A percentile compares a stretch with the other conserved stretches of the same genome.
phyloP scores from a whole-genome alignment of 2,797 vertebrate species.

The Ispidina picta region DNA sequence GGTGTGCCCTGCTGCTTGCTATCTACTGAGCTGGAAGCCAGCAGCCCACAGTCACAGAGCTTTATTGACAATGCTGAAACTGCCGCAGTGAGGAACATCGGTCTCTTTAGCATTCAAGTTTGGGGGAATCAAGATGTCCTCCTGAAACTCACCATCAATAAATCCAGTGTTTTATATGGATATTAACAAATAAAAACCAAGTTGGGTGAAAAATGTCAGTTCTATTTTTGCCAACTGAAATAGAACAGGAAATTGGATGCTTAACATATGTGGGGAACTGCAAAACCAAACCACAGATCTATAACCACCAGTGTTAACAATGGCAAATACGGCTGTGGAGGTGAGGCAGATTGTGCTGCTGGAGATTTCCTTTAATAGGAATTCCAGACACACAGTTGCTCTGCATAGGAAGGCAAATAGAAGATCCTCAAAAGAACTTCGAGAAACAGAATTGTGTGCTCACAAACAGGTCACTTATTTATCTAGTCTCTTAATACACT shows the following conservation, averaged over 20 bases:
- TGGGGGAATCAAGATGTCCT: not conserved
- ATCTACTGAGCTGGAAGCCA: not conserved
- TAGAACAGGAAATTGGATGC: slow-evolving; percentile 45
- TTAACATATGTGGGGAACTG: slow-evolving; percentile 38
- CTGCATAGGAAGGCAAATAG: not conserved
- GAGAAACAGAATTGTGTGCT: not conserved
- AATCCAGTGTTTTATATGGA: not conserved
- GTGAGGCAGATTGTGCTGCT: not conserved
- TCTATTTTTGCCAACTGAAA: slow-evolving; percentile 48
- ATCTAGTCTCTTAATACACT: not conserved
- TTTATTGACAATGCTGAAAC: not conserved
- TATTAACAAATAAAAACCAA: slow-evolving; percentile 43
- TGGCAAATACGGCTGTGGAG: not conserved
- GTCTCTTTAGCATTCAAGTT: not conserved
- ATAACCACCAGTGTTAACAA: slow-evolving; percentile 13
- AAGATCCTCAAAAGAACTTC: not conserved
- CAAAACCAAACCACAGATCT: slow-evolving; percentile 15
- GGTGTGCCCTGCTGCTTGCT: not conserved
- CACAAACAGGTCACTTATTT: not conserved
- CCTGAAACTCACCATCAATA: slow-evolving; percentile 10
- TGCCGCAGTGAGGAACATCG: not conserved
- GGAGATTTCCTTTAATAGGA: slow-evolving; percentile 25
- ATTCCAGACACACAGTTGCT: not conserved
- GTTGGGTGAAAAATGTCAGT: slow-evolving; percentile 24
- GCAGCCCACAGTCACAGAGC: not conserved